Evolutionary conservation across 2,113 vertebrate genomes (phyloP).

Genomic region (Propithecus coquereli): DNA sequence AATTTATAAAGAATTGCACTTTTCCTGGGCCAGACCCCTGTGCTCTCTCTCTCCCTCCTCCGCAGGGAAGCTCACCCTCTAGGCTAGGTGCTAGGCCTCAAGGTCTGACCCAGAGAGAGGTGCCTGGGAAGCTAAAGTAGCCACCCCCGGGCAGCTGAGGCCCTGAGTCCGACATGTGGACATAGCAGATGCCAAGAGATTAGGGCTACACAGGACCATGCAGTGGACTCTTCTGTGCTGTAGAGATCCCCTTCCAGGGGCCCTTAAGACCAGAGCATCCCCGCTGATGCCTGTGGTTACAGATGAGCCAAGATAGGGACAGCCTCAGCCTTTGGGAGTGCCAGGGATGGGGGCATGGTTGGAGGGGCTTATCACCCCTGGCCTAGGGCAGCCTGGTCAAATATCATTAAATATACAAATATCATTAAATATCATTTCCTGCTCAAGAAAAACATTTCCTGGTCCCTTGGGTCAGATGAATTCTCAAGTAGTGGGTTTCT

Average conservation of each 20-base stretch:
- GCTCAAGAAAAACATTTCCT: too few relatives aligned
- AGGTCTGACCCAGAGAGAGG: neutral
- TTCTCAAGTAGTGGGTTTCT: neutral
- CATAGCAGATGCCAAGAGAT: fast-evolving
- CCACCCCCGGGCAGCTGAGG: too few relatives aligned
- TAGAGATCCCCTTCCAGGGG: neutral
- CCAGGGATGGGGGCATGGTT: too few relatives aligned
- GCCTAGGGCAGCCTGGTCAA: neutral
- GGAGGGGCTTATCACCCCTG: too few relatives aligned
- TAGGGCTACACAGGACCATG: fast-evolving
- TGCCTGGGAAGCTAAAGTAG: neutral
- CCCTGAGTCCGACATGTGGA: fast-evolving
- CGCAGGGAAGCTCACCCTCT: neutral
- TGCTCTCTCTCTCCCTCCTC: neutral
- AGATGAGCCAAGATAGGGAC: neutral
- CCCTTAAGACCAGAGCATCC: neutral
- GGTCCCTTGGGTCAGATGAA: neutral
- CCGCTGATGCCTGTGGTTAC: neutral
- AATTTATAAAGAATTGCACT: neutral
- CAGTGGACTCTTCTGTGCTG: neutral
- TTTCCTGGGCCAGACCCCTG: neutral
- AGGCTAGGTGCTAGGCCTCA: neutral
- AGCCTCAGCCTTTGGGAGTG: neutral
- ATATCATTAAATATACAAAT: too few relatives aligned
- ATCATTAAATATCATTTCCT: neutral